Conservation (phyloP, 2,888 invertebrate genomes). For the Mystacides longicornis region DNA sequence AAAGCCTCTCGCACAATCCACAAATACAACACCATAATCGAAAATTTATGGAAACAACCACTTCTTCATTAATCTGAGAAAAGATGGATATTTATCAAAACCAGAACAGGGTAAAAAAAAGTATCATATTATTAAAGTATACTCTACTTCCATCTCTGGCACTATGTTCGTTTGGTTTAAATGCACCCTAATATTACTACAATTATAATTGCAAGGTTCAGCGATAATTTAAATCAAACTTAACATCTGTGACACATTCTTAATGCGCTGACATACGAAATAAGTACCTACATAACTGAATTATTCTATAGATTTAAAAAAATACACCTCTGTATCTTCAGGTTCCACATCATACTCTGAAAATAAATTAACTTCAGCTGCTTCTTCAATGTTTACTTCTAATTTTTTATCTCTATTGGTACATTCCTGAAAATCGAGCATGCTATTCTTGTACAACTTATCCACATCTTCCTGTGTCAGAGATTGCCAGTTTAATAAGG, state of each 20-base stretch:
- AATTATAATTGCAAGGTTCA: no score
- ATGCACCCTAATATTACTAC: no score
- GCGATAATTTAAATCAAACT: no score
- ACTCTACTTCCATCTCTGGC: no score
- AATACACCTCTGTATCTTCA: slow-evolving; percentile 16
- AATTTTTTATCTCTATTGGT: neutral
- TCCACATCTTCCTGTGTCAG: slow-evolving; percentile 26
- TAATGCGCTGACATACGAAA: no score
- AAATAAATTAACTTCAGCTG: slow-evolving; percentile 17
- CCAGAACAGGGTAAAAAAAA: neutral
- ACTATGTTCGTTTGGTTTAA: no score
- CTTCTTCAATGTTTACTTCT: neutral
- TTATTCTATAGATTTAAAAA: neutral
- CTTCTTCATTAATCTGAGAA: slow-evolving; percentile 36
- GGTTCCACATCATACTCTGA: slow-evolving; percentile 22
- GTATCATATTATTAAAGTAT: neutral
- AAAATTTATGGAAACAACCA: slow-evolving; percentile 48
- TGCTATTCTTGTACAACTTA: slow-evolving; percentile 1
- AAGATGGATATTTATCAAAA: slow-evolving; percentile 19
- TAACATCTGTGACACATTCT: no score
- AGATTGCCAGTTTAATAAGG: slow-evolving; percentile 48
- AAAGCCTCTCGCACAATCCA: slow-evolving; percentile 66
- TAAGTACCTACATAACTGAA: neutral
- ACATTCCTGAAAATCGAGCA: neutral
- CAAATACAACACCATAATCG: slow-evolving; percentile 74